Base-by-base conservation (phyloP, 2,797 vertebrate species). In the Pitangus sulphuratus region DNA sequence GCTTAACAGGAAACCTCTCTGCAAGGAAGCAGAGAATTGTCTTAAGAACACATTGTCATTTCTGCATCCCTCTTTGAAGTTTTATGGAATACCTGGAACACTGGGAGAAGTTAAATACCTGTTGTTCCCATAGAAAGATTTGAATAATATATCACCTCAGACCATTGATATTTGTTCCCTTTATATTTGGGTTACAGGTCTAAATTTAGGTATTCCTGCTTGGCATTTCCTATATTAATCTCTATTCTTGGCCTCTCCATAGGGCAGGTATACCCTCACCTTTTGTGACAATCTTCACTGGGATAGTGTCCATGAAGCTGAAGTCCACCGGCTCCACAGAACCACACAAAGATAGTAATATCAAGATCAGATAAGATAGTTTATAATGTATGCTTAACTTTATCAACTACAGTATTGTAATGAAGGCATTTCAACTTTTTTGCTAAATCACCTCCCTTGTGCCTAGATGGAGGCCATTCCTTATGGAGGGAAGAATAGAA, bases 271-370 rank as follows among this genome's bases (percentile, higher is more conserved):
- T 76, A 9, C 6, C 26, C 15, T 68, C 6, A 21, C 2, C 5
- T 66, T 22, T 35, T 54, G 15, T 37, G 33, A 42, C 17, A 51
- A 5, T 39, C 12, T 3, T 75, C 33, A 31, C 15, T 44, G 17
- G 19, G 9, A 13, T 39, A 33, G 10, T 39, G 15, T 24, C 40
- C 22, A 26, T 4, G 1, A n/a, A 68, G 15, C 5, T 53, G 33
- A 84, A 44, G 30, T 56, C 37, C 48, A 35, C 10, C 31, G n/a
- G 24, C 30, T 70, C 24, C 21, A 42, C 0, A 0, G 53, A 68
- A 25, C 4, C 13, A 30, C 4, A 3, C 4, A 53, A 70, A 66
- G 13, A 6, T 30, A 50, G 8, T 10, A 54, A 54, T 53, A 77
- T 42, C 8, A 39, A 24, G 14, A 53, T 21, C 12, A 69, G 26